Percentiles rank a stretch among this genome's conserved stretches.
Evolutionary conservation across 2,888 invertebrate genomes (phyloP).

Genomic region (Blastobasis lacticolella): DNA sequence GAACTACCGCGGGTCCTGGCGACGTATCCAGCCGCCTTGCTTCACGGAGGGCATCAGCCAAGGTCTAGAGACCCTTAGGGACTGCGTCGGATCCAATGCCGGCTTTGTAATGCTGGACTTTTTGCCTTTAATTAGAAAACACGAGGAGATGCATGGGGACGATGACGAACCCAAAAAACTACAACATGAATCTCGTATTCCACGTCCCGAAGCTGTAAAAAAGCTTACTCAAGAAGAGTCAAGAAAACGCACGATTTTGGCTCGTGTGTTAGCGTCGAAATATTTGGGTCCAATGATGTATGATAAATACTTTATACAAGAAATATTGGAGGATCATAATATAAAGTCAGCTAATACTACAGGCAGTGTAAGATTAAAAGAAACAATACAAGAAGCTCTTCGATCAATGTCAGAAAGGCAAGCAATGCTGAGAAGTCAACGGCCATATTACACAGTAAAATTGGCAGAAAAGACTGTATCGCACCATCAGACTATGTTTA

Average conservation of each 20-base stretch:
- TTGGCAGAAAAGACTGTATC: slow-evolving; percentile 59
- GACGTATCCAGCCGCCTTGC: slow-evolving; percentile 55
- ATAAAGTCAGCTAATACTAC: slow-evolving; percentile 50
- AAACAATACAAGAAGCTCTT: slow-evolving; percentile 43
- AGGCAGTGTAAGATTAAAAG: slow-evolving; percentile 41
- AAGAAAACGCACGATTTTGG: slow-evolving; percentile 45
- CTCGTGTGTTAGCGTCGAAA: slow-evolving; percentile 63
- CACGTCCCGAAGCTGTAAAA: slow-evolving; percentile 35
- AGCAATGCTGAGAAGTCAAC: slow-evolving; percentile 57
- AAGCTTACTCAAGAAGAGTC: slow-evolving; percentile 61
- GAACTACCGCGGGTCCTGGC: slow-evolving; percentile 50
- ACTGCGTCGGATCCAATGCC: slow-evolving; percentile 59
- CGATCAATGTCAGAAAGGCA: slow-evolving; percentile 53
- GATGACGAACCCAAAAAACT: slow-evolving; percentile 36
- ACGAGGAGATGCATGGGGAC: slow-evolving; percentile 34
- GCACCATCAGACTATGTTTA: slow-evolving; percentile 51
- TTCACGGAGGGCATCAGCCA: slow-evolving; percentile 64
- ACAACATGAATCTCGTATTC: slow-evolving; percentile 51
- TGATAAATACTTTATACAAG: slow-evolving; percentile 60
- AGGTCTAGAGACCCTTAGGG: slow-evolving; percentile 62
- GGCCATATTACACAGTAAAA: slow-evolving; percentile 61
- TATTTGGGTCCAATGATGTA: slow-evolving; percentile 67
- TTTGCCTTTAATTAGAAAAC: slow-evolving; percentile 53
- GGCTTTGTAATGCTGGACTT: slow-evolving; percentile 61
- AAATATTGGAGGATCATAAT: slow-evolving; percentile 45